Evolutionary conservation across 2,888 invertebrate genomes (phyloP).

Genomic region (Tanypteryx hageni): DNA sequence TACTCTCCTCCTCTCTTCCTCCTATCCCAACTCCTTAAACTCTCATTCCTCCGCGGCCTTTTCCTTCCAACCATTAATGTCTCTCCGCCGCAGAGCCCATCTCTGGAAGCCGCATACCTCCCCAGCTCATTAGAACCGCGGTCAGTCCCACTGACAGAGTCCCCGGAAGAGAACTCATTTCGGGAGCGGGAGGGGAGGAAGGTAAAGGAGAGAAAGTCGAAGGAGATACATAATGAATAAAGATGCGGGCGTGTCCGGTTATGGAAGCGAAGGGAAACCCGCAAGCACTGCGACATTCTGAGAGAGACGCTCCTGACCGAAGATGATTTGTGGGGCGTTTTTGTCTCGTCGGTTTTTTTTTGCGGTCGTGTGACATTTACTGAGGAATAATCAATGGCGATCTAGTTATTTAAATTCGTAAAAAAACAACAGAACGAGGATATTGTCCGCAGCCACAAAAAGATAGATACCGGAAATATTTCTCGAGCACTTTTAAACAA

Average conservation of each 20-base stretch:
- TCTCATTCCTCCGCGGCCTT: too few species aligned
- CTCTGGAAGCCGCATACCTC: constrained; percentile 19
- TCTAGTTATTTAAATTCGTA: too few species aligned
- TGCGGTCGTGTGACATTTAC: too few species aligned
- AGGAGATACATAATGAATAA: constrained; percentile 3
- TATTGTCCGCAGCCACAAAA: too few species aligned
- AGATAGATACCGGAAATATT: too few species aligned
- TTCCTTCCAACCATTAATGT: background rate
- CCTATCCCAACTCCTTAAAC: too few species aligned
- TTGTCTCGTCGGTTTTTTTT: background rate
- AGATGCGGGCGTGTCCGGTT: background rate
- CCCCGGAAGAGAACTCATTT: background rate
- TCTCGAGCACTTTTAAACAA: too few species aligned
- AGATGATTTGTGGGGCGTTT: background rate
- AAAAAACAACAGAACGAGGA: too few species aligned
- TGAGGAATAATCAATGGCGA: too few species aligned
- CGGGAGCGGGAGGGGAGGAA: background rate
- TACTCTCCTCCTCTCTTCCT: too few species aligned
- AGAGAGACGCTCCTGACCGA: background rate
- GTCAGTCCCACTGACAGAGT: background rate
- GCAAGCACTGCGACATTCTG: background rate
- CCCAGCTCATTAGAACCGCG: constrained; percentile 12
- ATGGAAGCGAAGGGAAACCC: background rate
- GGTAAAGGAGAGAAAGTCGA: background rate
- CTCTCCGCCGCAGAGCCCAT: background rate